Evolutionary conservation across 64 coral and sea anemone species (phyloP).

Genomic region (Anthopleura sola): DNA sequence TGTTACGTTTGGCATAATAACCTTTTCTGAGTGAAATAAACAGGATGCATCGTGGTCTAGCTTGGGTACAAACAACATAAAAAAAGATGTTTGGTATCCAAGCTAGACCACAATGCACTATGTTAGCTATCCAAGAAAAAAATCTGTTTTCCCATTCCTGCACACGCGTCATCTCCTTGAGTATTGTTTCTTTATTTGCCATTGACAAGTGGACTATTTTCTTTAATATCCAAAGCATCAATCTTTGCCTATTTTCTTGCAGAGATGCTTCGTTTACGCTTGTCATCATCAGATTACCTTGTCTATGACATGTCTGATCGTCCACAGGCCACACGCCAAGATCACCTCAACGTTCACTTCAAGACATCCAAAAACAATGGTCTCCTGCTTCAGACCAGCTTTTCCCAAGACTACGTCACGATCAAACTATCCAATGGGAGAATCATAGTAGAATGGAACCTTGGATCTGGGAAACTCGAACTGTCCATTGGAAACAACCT

Average conservation of each 20-base stretch:
- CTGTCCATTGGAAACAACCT: neutral
- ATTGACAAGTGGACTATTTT: neutral
- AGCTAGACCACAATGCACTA: too few relatives aligned
- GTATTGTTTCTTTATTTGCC: too few relatives aligned
- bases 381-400: constrained; percentile 3
- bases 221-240: neutral
- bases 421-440: constrained; percentile 4
- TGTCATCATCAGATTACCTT: neutral
- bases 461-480: neutral
- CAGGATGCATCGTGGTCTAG: too few relatives aligned
- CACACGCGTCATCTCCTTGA: too few relatives aligned
- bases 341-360: neutral
- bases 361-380: constrained; percentile 10
- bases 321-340: neutral
- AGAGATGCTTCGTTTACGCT: neutral
- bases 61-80: too few relatives aligned
- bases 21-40: too few relatives aligned
- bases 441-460: neutral
- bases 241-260: neutral
- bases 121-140: too few relatives aligned
- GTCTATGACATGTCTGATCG: constrained; percentile 14
- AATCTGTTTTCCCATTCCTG: too few relatives aligned
- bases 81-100: too few relatives aligned
- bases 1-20: too few relatives aligned
- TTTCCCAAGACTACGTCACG: neutral